phyloP scores from a whole-genome alignment of 2,113 vertebrate genomes.

The Tautogolabrus adspersus region DNA sequence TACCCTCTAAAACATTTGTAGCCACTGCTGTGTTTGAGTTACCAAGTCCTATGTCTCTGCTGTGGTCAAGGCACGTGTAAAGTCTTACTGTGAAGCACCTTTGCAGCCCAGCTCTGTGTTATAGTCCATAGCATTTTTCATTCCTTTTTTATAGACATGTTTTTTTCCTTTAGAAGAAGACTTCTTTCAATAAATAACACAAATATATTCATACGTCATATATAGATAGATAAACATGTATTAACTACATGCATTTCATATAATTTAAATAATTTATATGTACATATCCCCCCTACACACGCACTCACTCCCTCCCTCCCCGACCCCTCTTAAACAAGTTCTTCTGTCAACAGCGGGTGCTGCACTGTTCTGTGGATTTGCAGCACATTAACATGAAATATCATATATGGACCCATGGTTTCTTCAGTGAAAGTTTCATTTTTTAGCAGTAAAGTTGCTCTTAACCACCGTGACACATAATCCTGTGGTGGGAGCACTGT shows the following conservation, averaged over 20 bases:
- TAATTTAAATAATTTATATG: slow-evolving; percentile 99
- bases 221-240: slow-evolving; percentile 93
- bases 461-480: slow-evolving; percentile 8
- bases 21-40: slow-evolving; percentile 19
- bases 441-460: slow-evolving; percentile 20
- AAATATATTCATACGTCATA: slow-evolving; percentile 86
- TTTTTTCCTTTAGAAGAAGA: slow-evolving; percentile 69
- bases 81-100: slow-evolving; percentile 76
- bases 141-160: slow-evolving; percentile 75
- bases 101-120: slow-evolving; percentile 81
- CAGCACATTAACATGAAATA: slow-evolving; percentile 60
- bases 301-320: slow-evolving; percentile 29
- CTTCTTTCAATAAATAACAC: slow-evolving; percentile 97
- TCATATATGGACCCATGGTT: slow-evolving; percentile 56
- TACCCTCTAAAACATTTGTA: slow-evolving; percentile 13
- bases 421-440: slow-evolving; percentile 47
- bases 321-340: slow-evolving; percentile 34
- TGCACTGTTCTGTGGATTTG: slow-evolving; percentile 32
- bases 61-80: slow-evolving; percentile 76
- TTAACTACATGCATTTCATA: slow-evolving; percentile 99
- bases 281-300: slow-evolving; percentile 66
- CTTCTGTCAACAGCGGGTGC: slow-evolving; percentile 33
- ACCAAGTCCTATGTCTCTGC: slow-evolving; percentile 32
- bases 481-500: slow-evolving; percentile 33
- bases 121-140: slow-evolving; percentile 66